phyloP scores from a whole-genome alignment of 1,140 invertebrate genomes.

The Drosophila ogumai region DNA sequence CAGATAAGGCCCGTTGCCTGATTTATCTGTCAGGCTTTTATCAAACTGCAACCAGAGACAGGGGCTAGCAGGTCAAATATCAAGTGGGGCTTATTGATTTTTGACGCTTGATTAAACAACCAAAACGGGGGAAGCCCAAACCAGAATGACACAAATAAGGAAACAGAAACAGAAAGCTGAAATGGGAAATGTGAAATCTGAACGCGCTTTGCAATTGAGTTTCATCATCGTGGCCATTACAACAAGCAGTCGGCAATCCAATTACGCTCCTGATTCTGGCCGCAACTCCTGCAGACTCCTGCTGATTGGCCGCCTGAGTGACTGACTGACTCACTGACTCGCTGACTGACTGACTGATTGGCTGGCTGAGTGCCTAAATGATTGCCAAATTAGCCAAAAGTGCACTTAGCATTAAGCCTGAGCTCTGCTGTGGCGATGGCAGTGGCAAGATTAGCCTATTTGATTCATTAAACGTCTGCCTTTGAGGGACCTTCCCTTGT shows the following conservation, averaged over 20 bases:
- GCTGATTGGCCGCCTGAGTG: slow-evolving; percentile 27
- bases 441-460: slow-evolving; percentile 16
- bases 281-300: slow-evolving; percentile 15
- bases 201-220: slow-evolving; percentile 47
- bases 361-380: slow-evolving; percentile 61
- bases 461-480: slow-evolving; percentile 11
- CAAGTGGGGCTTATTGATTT: slow-evolving; percentile 58
- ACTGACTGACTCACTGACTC: slow-evolving; percentile 29
- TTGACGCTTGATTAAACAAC: slow-evolving; percentile 67
- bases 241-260: slow-evolving; percentile 56
- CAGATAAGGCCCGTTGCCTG: slow-evolving; percentile 28
- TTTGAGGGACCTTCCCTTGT: background rate
- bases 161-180: slow-evolving; percentile 8
- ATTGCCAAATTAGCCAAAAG: slow-evolving; percentile 70
- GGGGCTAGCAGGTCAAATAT: slow-evolving; percentile 15
- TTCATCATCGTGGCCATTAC: slow-evolving; percentile 46
- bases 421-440: background rate
- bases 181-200: slow-evolving; percentile 16
- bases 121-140: slow-evolving; percentile 8
- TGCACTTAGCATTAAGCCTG: slow-evolving; percentile 58
- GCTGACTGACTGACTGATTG: slow-evolving; percentile 43
- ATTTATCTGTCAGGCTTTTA: slow-evolving; percentile 54
- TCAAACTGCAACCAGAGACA: slow-evolving; percentile 49
- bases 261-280: slow-evolving; percentile 61
- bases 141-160: background rate